Base-by-base conservation (phyloP, 2,797 vertebrate species). In the Peromyscus attwateri region DNA sequence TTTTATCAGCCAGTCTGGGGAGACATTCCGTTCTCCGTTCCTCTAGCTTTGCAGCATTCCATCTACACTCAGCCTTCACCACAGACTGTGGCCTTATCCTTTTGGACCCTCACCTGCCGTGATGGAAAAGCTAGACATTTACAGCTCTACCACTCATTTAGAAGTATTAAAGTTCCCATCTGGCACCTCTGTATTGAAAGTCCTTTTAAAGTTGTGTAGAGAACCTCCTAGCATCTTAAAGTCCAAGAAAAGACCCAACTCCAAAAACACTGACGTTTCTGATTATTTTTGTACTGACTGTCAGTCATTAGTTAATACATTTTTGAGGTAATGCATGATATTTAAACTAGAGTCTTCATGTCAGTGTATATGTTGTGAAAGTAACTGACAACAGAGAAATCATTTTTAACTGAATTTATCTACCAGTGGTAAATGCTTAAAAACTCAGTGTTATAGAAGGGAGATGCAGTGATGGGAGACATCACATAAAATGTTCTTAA, bases 391-490 rank as follows among this genome's bases (percentile, higher is more conserved):
- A 43, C 5, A 60, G 52, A 82, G 83, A 62, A 98, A 76, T 96
- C n/a, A 91, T 92, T 95, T 95, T 71, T 93, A 75, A 91, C 92
- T 57, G 55, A 87, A 90, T 94, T 97, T 97, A 80, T 82, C 83
- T 93, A 62, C 60, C 68, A 83, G 95, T 94, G 75, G 60, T 95
- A 97, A 97, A 76, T 9, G 6, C 91, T 98, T 66, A 70, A 57
- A 87, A 95, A 43, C 73, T 64, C 75, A 62, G 31, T 60, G 62
- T 93, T 85, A 5, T 43, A 83, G 46, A 94, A 88, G 66, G 29
- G 27, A 6, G 9, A 23, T 68, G 23, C 4, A 43, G 43, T 60
- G n/a, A 89, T 57, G 1, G 12, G 27, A 43, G 55, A 31, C 11
- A 3, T 55, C 81, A 13, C 1, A 21, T 71, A 60, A 81, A 60